Evolutionary conservation across 2,888 invertebrate species (phyloP).

Genomic region (Rotaria macrura): DNA sequence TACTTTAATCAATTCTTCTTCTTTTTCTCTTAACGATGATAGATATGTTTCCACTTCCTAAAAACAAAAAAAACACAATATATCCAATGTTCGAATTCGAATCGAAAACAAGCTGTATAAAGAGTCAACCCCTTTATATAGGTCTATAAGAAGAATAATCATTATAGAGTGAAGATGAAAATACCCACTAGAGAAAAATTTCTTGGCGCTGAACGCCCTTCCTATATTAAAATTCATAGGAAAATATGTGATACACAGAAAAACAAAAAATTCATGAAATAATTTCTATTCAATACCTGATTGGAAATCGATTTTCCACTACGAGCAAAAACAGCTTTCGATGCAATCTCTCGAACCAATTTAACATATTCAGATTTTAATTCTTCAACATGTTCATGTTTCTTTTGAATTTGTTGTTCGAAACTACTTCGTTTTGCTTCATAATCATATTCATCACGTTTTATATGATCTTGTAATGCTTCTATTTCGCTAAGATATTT

Average conservation of each 20-base stretch:
- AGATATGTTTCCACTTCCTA: background rate
- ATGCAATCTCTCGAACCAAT: constrained; percentile 45
- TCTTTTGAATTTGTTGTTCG: constrained; percentile 43
- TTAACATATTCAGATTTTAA: constrained; percentile 44
- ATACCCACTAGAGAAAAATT: constrained; percentile 2
- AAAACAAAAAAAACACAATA: background rate
- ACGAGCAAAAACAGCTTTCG: constrained; percentile 44
- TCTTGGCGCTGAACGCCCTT: background rate
- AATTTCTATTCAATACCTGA: background rate
- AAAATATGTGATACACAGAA: too few relatives aligned
- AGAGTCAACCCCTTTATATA: background rate
- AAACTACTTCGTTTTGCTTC: constrained; percentile 39
- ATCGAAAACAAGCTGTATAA: background rate
- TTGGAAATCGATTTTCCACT: constrained; percentile 44
- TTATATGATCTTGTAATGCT: constrained; percentile 19
- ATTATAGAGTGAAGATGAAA: background rate
- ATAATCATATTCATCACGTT: constrained; percentile 21
- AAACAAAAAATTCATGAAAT: background rate
- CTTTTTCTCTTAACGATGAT: background rate
- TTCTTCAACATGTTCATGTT: constrained; percentile 43
- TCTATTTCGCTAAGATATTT: constrained; percentile 42
- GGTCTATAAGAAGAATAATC: background rate
- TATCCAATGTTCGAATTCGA: too few relatives aligned
- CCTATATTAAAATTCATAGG: background rate
- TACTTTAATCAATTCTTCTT: constrained; percentile 20